These are phyloP conservation scores for Tipula vernalis DNA, from an alignment of 2,888 invertebrate species.

Conservation along the genomic window DNA sequence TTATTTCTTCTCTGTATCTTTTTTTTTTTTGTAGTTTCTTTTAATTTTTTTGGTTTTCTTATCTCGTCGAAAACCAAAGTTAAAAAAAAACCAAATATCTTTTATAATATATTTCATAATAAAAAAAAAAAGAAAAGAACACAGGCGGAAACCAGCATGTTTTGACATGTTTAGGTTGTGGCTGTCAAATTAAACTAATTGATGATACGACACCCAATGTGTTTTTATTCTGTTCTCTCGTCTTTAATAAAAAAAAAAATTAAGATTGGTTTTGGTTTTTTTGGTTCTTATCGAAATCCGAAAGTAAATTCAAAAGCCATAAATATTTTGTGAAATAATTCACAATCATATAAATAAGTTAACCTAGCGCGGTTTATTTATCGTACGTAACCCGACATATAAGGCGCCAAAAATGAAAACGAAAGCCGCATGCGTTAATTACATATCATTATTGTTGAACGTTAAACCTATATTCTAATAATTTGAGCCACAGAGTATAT, in stretches of 20 bases:
- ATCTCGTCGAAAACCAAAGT: not conserved
- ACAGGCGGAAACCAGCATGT: constrained; percentile 29
- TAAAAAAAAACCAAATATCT: not conserved
- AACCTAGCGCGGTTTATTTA: too few species aligned
- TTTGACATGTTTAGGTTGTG: constrained; percentile 39
- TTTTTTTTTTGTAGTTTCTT: not conserved
- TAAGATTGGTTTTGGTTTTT: not conserved
- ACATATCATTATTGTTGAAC: not conserved
- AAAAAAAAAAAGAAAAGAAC: constrained; percentile 17
- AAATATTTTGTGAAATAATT: not conserved
- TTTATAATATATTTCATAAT: not conserved
- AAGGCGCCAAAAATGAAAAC: not conserved
- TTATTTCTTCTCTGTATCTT: not conserved
- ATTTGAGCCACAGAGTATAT: not conserved
- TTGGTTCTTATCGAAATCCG: not conserved
- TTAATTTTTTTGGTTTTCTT: not conserved
- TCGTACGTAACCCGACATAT: not conserved
- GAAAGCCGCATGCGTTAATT: not conserved
- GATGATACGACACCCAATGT: constrained; percentile 39
- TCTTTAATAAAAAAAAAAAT: not conserved
- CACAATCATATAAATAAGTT: not conserved
- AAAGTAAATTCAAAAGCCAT: not conserved
- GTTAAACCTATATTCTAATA: not conserved
- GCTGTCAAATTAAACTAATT: constrained; percentile 39
- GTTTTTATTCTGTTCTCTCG: constrained; percentile 24